Base-by-base conservation (phyloP, 2,113 vertebrate genomes). In the Ellobius talpinus region DNA sequence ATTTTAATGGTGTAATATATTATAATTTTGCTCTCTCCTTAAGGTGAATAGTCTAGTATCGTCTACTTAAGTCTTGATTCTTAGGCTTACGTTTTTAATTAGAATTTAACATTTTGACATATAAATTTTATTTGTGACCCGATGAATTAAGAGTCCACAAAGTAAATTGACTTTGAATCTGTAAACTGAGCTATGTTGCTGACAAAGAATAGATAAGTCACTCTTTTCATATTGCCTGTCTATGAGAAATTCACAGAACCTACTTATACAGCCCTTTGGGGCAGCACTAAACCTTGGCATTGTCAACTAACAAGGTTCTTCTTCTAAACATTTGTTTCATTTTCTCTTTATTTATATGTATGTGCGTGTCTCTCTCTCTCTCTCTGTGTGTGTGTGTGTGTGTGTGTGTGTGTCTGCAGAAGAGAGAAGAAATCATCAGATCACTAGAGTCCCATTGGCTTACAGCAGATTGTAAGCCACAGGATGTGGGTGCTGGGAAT, bases 1-100 rank as follows among this genome's bases (percentile, higher is more conserved):
- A 95, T 96, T 97, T 97, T 97, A 97, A 93, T 96, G 87, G 87
- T 90, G 52, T 87, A 90, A 92, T 95, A 36, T 79, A 90, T 97
- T 97, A 92, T 96, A 97, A 93, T 97, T 96, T 96, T 95, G 70
- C 79, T 84, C 63, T 70, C 87, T 88, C 45, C 33, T 97, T 97
- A 94, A 97, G 91, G 93, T 94, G 89, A 98, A 72, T 95, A 93
- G 74, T 74, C 63, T 97, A 55, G 72, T 92, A 65, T 63, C 84
- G 36, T 82, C 45, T 91, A 8, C 85, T 90, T 92, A 92, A 65
- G 26, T 79, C 89, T 97, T 96, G 77, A 93, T 93, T 94, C 72
- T 94, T 94, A 96, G 74, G 33, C 50, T 96, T 96, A 61, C 21
- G 36, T 76, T 92, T 97, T 96, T 79, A 93, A 93, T 79, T 97